Base-by-base conservation (phyloP, 2,797 vertebrate species). In the Echiichthys vipera region DNA sequence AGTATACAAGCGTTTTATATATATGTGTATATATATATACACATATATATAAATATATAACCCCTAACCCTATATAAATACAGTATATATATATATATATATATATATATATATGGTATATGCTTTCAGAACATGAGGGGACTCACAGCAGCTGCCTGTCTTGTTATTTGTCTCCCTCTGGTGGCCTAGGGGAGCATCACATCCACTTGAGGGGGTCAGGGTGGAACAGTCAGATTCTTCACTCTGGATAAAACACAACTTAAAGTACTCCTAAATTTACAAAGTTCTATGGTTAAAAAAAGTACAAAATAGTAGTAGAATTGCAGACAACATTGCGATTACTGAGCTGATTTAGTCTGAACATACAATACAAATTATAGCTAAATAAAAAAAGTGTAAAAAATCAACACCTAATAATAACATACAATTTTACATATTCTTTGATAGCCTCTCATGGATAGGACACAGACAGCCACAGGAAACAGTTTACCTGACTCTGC, bases 401-500 rank as follows among this genome's bases (percentile, higher is more conserved):
- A 32, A 25, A 20, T 43, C 1, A 43, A 32, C 25, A 39, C 2
- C 45, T 25, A 10, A 63, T 47, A 1, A 7, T 10, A 7, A 5
- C 10, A 36, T 37, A 13, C 1, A 61, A n/a, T 9, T 40, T 17
- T 36, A 12, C 25, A 61, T 66, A 39, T 62, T 5, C 8, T 43
- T 37, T 49, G 14, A 27, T 4, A 9, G 39, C 4, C 32, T 65
- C 8, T 36, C 20, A 36, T 14, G n/a, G 10, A 46, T 56, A 8
- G 22, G 25, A 55, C 25, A 43, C 32, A 69, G 6, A 6, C 2
- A 40, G 20, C 6, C 3, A 15, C 14, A 12, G 14, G 15, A 58
- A 66, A 49, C 5, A 15, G 6, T 89, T 72, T 89, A 99, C 97
- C 96, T 98, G 96, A 90, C 94, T 95, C 59, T 94, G 93, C 83